These are phyloP conservation scores for Melikaiella ostensackeni DNA, from an alignment of 2,888 invertebrate genomes.

Conservation along the genomic window DNA sequence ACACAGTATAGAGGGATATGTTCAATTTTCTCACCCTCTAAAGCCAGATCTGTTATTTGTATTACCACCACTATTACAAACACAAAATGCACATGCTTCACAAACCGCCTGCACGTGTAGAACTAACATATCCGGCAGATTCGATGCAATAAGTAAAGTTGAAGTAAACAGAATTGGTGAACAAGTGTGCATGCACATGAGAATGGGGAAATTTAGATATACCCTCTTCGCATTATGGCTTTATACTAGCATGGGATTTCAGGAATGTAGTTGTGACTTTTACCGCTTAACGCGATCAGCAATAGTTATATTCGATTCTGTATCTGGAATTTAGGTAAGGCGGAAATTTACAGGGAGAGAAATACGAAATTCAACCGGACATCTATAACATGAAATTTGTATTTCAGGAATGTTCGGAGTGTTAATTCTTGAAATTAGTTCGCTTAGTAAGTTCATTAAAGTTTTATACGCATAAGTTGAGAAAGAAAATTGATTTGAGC, in stretches of 20 bases:
- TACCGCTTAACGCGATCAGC: neutral
- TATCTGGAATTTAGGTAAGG: neutral
- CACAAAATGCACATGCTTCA: neutral
- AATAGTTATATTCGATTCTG: neutral
- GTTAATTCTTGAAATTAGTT: too few species aligned
- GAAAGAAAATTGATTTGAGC: too few species aligned
- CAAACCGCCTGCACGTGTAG: neutral
- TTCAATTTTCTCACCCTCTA: slow-evolving; percentile 18
- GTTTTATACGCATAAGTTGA: too few species aligned
- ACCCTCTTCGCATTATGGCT: neutral
- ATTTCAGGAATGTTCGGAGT: too few species aligned
- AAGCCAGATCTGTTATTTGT: slow-evolving; percentile 17
- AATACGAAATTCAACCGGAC: neutral
- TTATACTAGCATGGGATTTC: neutral
- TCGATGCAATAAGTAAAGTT: slow-evolving; percentile 21
- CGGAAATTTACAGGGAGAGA: neutral
- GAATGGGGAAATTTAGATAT: neutral
- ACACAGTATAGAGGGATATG: slow-evolving; percentile 24
- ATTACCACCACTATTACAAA: neutral
- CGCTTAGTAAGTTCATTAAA: too few species aligned
- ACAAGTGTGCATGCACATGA: neutral
- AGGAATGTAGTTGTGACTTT: neutral
- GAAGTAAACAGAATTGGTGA: neutral
- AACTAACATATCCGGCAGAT: slow-evolving; percentile 9
- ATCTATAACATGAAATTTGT: too few species aligned